These are phyloP conservation scores for Stictonetta naevosa DNA, from an alignment of 2,113 vertebrate genomes.

Conservation along the genomic window DNA sequence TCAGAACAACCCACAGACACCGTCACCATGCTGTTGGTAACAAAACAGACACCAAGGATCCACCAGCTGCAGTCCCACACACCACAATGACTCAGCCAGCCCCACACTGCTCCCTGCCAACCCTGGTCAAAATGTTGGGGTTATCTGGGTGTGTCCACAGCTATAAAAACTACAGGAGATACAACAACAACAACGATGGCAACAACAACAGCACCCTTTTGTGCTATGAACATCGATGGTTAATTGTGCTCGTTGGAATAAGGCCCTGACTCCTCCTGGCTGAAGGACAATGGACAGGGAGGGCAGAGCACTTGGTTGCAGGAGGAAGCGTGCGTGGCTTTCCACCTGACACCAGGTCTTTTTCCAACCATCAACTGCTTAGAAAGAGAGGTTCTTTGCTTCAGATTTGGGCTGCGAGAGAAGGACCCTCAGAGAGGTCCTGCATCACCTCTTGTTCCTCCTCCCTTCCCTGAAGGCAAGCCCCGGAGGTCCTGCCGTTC, in stretches of 20 bases:
- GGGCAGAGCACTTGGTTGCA: not conserved
- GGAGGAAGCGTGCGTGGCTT: not conserved
- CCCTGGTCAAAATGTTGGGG: not conserved
- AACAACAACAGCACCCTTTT: conserved; percentile 42
- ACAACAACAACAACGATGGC: conserved; percentile 33
- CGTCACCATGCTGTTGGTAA: not conserved
- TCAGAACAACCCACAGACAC: not conserved
- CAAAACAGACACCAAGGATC: not conserved
- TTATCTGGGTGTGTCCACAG: conserved; percentile 13
- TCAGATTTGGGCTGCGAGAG: not conserved
- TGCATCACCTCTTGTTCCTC: conserved; percentile 30
- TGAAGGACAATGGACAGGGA: not conserved
- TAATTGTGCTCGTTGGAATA: conserved; percentile 63
- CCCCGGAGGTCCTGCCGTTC: not conserved
- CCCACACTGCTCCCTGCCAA: not conserved
- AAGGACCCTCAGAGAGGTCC: not conserved
- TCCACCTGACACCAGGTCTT: conserved; percentile 47
- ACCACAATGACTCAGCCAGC: not conserved
- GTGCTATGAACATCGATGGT: conserved; percentile 46
- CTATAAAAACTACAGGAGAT: conserved; percentile 59
- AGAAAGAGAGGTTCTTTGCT: conserved; percentile 37
- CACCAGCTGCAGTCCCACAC: not conserved
- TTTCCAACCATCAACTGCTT: conserved; percentile 55
- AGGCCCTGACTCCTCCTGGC: conserved; percentile 49
- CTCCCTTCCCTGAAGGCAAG: not conserved